Conservation (phyloP, 2,113 vertebrate genomes). For the Chaenocephalus aceratus region DNA sequence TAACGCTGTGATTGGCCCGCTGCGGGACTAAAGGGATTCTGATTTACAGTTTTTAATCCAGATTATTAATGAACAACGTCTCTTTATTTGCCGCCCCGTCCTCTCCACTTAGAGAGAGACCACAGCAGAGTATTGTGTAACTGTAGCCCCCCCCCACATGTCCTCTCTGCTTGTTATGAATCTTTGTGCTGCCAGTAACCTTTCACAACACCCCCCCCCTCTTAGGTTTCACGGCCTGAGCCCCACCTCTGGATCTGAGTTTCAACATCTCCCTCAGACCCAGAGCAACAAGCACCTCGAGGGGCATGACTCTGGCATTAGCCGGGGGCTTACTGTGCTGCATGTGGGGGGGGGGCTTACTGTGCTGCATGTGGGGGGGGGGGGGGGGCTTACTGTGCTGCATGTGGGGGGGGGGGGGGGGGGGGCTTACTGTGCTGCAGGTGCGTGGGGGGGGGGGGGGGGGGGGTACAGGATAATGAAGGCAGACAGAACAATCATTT, state of each 20-base stretch:
- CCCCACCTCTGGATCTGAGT: conserved; percentile 21
- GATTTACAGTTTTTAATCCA: too few species aligned
- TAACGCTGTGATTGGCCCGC: too few species aligned
- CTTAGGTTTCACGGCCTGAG: conserved; percentile 65
- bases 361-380: too few species aligned
- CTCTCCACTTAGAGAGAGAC: too few species aligned
- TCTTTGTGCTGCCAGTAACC: conserved; percentile 28
- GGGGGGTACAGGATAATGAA: conserved; percentile 22
- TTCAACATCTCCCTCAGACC: too few species aligned
- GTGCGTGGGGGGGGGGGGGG: conserved; percentile 11
- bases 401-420: too few species aligned
- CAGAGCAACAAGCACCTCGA: background rate
- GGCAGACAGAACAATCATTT: conserved; percentile 3
- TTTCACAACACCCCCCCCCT: conserved; percentile 67
- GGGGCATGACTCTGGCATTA: conserved; percentile 26
- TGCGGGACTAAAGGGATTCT: too few species aligned
- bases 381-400: too few species aligned
- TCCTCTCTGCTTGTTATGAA: conserved; percentile 55
- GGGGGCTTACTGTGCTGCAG: background rate
- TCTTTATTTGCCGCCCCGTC: too few species aligned
- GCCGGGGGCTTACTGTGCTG: background rate
- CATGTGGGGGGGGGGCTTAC: too few species aligned
- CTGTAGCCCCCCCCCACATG: conserved; percentile 7
- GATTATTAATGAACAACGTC: too few species aligned
- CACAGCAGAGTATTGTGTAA: conserved; percentile 22